Evolutionary conservation across 1,140 invertebrate genomes (phyloP).

Genomic region (Cyrtorhinus lividipennis): DNA sequence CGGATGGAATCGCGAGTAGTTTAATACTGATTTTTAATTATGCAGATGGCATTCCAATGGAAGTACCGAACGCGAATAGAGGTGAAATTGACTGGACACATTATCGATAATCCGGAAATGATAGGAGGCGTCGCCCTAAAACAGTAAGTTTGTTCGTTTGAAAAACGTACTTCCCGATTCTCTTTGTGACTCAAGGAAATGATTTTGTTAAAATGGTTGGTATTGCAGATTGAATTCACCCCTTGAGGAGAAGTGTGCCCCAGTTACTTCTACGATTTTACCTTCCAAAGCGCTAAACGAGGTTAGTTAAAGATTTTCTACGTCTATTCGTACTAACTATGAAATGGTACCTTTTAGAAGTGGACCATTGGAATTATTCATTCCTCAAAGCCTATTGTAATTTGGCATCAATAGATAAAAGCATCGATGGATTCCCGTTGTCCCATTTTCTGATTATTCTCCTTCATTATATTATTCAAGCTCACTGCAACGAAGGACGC

Average conservation of each 20-base stretch:
- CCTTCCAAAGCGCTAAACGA: slow-evolving; percentile 73
- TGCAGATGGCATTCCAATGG: slow-evolving; percentile 62
- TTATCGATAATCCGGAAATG: neutral
- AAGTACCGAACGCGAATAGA: slow-evolving; percentile 73
- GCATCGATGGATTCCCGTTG: neutral
- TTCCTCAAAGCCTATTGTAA: no score
- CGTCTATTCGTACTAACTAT: no score
- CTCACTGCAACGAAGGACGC: no score
- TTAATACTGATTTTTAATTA: neutral
- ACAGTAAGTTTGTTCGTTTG: neutral
- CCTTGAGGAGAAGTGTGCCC: neutral
- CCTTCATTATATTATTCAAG: no score
- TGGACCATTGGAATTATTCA: no score
- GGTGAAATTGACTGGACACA: slow-evolving; percentile 34
- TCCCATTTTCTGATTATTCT: no score
- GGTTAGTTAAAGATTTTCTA: no score
- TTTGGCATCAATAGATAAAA: no score
- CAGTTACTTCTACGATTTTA: slow-evolving; percentile 28
- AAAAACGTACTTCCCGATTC: no score
- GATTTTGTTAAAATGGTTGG: slow-evolving; percentile 27
- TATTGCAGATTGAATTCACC: no score
- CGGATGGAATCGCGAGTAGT: no score
- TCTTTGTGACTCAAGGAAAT: neutral
- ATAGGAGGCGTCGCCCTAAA: neutral
- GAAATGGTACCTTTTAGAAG: no score